Conservation (phyloP, 2,888 invertebrate species). For the Rotaria sp. region DNA sequence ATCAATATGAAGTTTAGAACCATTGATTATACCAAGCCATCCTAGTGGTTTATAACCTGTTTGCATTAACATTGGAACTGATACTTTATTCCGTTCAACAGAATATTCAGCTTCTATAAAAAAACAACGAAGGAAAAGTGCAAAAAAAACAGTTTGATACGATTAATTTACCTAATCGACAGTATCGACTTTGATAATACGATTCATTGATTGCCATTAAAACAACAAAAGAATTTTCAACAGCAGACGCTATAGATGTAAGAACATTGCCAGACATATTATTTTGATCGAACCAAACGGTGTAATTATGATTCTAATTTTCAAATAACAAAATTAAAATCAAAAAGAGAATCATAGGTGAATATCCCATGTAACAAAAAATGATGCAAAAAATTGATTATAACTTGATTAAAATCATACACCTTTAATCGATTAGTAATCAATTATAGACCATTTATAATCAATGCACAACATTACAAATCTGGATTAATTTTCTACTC, state of each 20-base stretch:
- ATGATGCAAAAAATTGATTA: too few species aligned
- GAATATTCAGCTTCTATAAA: conserved; percentile 28
- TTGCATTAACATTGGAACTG: background rate
- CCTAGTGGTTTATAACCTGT: background rate
- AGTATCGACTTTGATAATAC: conserved; percentile 5
- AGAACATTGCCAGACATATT: background rate
- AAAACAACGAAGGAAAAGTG: background rate
- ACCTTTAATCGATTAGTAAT: too few species aligned
- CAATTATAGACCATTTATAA: too few species aligned
- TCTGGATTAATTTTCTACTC: too few species aligned
- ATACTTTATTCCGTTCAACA: background rate
- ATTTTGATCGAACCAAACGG: background rate
- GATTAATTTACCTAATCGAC: conserved; percentile 6
- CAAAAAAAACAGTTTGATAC: background rate
- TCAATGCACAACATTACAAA: too few species aligned
- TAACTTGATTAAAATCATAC: too few species aligned
- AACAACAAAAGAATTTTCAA: conserved; percentile 14
- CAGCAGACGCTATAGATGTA: background rate
- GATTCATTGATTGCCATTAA: conserved; percentile 11
- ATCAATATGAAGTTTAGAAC: conserved; percentile 21
- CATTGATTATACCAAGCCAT: conserved; percentile 32
- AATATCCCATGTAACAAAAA: too few species aligned
- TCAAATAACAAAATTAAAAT: background rate
- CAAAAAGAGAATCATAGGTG: too few species aligned
- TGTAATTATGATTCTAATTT: background rate